Evolutionary conservation across 2,888 invertebrate species (phyloP).

Genomic region (Zygaena filipendulae): DNA sequence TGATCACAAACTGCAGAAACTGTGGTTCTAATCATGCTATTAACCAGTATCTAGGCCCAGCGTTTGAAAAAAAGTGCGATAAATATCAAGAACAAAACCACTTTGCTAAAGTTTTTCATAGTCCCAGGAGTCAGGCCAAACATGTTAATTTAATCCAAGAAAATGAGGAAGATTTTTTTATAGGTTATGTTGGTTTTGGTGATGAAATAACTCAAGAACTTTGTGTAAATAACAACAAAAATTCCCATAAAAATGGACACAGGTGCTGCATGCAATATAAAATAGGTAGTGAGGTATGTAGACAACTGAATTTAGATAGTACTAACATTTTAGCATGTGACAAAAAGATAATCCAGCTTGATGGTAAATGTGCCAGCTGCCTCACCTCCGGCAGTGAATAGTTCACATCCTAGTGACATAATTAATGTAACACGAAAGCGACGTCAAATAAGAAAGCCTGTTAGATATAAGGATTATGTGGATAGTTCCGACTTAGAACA

Average conservation of each 20-base stretch:
- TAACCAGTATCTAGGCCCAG: conserved; percentile 9
- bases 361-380: conserved; percentile 7
- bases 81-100: conserved; percentile 9
- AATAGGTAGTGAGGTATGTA: conserved; percentile 1
- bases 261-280: conserved; percentile 5
- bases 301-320: neutral
- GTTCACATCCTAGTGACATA: neutral
- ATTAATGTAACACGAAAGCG: neutral
- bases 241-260: conserved; percentile 4
- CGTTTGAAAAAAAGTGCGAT: conserved; percentile 9
- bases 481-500: neutral
- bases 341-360: conserved; percentile 7
- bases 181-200: neutral
- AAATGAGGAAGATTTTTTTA: conserved; percentile 2
- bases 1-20: conserved; percentile 2
- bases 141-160: conserved; percentile 1
- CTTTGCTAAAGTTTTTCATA: conserved; percentile 5
- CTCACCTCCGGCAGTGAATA: conserved; percentile 2
- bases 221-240: neutral
- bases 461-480: neutral
- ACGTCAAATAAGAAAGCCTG: neutral
- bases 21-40: conserved; percentile 9
- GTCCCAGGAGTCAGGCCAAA: neutral
- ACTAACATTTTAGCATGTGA: conserved; percentile 3
- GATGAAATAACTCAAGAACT: conserved; percentile 1